Evolutionary conservation across 2,888 invertebrate species (phyloP).

Genomic region (Heliconius ethilla): DNA sequence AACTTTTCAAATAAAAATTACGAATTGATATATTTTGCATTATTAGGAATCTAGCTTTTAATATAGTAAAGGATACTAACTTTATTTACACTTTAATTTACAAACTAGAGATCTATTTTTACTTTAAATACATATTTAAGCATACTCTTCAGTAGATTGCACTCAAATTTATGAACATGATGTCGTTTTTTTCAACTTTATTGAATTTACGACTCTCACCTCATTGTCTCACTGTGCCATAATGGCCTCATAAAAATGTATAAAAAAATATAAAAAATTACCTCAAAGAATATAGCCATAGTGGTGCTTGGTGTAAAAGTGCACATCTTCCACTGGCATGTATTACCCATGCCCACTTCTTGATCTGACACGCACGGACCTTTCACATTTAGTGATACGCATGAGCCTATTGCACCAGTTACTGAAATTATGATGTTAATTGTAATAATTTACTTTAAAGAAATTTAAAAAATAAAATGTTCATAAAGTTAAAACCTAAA

Average conservation of each 20-base stretch:
- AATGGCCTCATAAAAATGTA: background rate
- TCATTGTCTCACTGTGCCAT: background rate
- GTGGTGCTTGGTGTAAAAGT: slow-evolving; percentile 96
- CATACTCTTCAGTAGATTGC: too few relatives aligned
- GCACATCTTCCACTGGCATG: slow-evolving; percentile 99
- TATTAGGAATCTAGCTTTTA: too few relatives aligned
- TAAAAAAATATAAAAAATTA: slow-evolving; percentile 42
- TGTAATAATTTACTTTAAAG: background rate
- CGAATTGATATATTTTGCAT: too few relatives aligned
- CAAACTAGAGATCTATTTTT: too few relatives aligned
- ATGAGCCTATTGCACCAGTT: slow-evolving; percentile 97
- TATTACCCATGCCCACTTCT: slow-evolving; percentile 98
- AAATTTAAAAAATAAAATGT: background rate
- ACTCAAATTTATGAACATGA: background rate
- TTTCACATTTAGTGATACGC: slow-evolving; percentile 96
- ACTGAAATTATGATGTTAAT: slow-evolving; percentile 72
- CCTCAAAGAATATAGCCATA: slow-evolving; percentile 96
- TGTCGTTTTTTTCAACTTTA: background rate
- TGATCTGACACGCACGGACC: slow-evolving; percentile 96
- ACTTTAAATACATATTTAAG: too few relatives aligned
- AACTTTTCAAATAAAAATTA: too few relatives aligned
- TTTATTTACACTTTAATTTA: too few relatives aligned
- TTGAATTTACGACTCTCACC: background rate
- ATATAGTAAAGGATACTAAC: too few relatives aligned
- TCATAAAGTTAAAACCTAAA: too few relatives aligned